Base-by-base conservation (phyloP, 1,140 invertebrate species). In the Arion vulgaris region DNA sequence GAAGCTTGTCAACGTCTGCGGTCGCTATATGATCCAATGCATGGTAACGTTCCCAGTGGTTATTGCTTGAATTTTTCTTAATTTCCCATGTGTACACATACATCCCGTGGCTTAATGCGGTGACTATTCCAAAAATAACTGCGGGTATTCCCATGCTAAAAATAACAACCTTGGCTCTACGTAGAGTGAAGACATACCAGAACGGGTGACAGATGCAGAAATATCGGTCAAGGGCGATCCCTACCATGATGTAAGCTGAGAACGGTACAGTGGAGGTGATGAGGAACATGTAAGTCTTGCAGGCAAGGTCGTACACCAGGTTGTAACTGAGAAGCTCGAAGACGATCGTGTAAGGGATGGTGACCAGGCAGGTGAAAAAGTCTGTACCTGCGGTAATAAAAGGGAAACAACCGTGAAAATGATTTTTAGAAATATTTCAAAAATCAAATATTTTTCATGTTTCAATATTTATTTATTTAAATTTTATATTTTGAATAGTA, bases 181-280 rank as follows among this genome's bases (percentile, higher is more conserved):
- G 68, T 2, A 86, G 53, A 11, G 84, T 90, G 49, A 90, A 85
- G n/a, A 85, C 81, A 36, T 87, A 86, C 0, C 86, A 53, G 76
- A 88, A 88, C 2, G 88, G 88, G 69, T 88, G 87, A 75, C 89
- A 90, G 69, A 91, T 89, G 77, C 89, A 90, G 75, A 91, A 85
- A 82, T 88, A 90, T n/a, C 89, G 69, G 82, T 90, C 89, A 41
- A 90, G 85, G 17, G 89, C 89, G 23, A 91, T 90, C 36, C 85
- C 88, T 17, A 86, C 84, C 88, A 91, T 91, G 71, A 91, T 89
- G 80, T 89, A 85, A 13, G 88, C 86, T 19, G 88, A 89, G 73
- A 87, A 90, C 0, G 88, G 88, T 38, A 90, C 83, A 39, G 84
- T 89, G 36, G 89, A 88, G 23, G 86, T 89, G 57, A 86, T 85